Conservation (phyloP, 2,888 invertebrate species). For the Listrodromus nycthemerus region DNA sequence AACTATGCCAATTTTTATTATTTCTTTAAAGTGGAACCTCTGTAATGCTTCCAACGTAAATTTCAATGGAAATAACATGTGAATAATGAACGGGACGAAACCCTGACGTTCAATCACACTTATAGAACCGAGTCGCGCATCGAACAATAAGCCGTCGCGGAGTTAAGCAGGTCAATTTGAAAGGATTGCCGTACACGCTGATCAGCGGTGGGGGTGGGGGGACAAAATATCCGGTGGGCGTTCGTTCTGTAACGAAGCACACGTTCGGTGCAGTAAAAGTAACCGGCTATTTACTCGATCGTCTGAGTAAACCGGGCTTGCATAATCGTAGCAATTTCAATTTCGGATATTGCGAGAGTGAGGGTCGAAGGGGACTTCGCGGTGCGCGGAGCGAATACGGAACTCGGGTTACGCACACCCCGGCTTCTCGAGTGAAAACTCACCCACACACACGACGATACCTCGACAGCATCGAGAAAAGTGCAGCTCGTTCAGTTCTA, state of each 20-base stretch:
- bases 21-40: not conserved
- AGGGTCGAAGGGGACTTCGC: conserved; percentile 32
- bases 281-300: conserved; percentile 63
- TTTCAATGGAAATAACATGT: not conserved
- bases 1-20: not conserved
- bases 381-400: not conserved
- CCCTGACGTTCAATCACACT: conserved; percentile 3
- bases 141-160: not conserved
- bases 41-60: not conserved
- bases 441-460: conserved; percentile 21
- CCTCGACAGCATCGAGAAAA: conserved; percentile 30
- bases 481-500: conserved; percentile 29
- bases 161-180: conserved; percentile 18
- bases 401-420: conserved; percentile 1
- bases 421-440: not conserved
- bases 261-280: conserved; percentile 52
- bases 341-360: conserved; percentile 44
- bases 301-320: conserved; percentile 61
- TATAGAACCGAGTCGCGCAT: not conserved
- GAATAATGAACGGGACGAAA: not conserved
- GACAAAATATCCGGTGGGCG: conserved; percentile 24
- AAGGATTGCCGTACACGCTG: conserved; percentile 23
- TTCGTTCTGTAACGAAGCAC: conserved; percentile 32
- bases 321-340: conserved; percentile 59
- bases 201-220: not conserved